Evolutionary conservation across 37 sponge, comb jelly and placozoan genomes (phyloP).

Genomic region (Bolinopsis microptera): DNA sequence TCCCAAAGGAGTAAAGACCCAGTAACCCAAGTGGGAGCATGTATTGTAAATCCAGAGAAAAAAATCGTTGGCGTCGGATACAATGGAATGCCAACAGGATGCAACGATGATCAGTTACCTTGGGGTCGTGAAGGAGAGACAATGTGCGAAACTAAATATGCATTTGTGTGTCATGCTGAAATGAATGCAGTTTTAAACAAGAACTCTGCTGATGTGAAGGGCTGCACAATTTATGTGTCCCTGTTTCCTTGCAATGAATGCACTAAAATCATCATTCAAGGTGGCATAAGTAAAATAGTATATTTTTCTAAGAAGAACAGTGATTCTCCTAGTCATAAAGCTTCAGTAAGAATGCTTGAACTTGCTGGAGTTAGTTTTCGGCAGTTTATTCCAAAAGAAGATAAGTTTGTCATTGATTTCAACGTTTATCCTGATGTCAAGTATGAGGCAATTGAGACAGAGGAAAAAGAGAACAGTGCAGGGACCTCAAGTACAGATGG

Average conservation of each 20-base stretch:
- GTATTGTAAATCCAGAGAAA: constrained; percentile 88
- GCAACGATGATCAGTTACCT: constrained; percentile 94
- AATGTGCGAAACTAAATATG: constrained; percentile 88
- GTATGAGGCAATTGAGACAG: neutral
- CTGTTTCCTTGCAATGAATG: constrained; percentile 98
- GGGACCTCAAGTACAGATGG: neutral
- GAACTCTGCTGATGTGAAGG: constrained; percentile 89
- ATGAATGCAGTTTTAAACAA: constrained; percentile 97
- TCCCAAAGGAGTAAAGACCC: constrained; percentile 99
- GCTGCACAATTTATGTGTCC: constrained; percentile 88
- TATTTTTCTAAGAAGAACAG: constrained; percentile 86
- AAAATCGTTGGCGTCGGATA: constrained; percentile 99
- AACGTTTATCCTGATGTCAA: neutral
- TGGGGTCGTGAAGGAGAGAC: constrained; percentile 82
- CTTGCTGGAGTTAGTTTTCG: constrained; percentile 79
- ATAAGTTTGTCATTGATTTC: constrained; percentile 53
- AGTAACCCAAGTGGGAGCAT: constrained; percentile 94
- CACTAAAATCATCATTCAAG: constrained; percentile 86
- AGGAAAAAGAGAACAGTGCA: neutral
- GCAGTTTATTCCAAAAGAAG: constrained; percentile 70
- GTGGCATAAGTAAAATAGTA: constrained; percentile 35
- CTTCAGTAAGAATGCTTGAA: constrained; percentile 81
- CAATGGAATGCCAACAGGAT: constrained; percentile 98
- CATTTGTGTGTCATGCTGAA: constrained; percentile 99
- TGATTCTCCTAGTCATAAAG: constrained; percentile 70